Base-by-base conservation (phyloP, 92 coral and sea anemone genomes). In the Palythoa caribaeorum region DNA sequence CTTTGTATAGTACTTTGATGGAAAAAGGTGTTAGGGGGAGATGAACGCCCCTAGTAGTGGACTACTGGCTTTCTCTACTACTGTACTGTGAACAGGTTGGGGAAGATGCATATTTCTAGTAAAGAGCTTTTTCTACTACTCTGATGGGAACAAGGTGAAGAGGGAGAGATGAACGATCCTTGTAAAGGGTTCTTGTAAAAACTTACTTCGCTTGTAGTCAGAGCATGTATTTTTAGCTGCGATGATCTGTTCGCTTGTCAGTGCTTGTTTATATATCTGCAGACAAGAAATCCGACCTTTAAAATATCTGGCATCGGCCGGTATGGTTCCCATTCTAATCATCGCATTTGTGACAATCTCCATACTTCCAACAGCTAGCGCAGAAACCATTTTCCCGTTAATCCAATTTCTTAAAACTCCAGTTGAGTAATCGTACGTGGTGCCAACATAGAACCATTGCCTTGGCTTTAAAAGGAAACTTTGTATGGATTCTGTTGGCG, bases 231-330 rank as follows among this genome's bases (percentile, higher is more conserved):
- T 38, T 19, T 80, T 80, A 15, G 84, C 73, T 37, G 73, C 71
- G 7, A 17, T 4, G n/a, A 80, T 80, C 8, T 60, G 35, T 17
- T 38, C 15, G 55, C n/a, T 39, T 9, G 55, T 62, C 54, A 80
- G 36, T 13, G 73, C 73, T 80, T 68, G 84, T 11, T 80, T 80
- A 50, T 60, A 80, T n/a, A 80, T 60, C 57, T 80, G 84, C 13
- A 80, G 36, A 11, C 84, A 80, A 47, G 84, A 80, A 62, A 80
- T 60, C 8, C 73, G 84, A 11, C 84, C 84, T 80, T 60, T 60
- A 39, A 80, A 80, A 44, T 0, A 6, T 10, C 10, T 39, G 28
- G 1, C 17, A 14, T 40, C 55, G 35, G 1, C 39, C 12, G 72
- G n/a, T 3, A 38, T 37, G 19, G 84, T 73, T 2, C 84, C 84